Percentiles rank a stretch among this genome's conserved stretches.
Evolutionary conservation across 2,113 vertebrate genomes (phyloP).

Genomic region (Bubo blakistoni): DNA sequence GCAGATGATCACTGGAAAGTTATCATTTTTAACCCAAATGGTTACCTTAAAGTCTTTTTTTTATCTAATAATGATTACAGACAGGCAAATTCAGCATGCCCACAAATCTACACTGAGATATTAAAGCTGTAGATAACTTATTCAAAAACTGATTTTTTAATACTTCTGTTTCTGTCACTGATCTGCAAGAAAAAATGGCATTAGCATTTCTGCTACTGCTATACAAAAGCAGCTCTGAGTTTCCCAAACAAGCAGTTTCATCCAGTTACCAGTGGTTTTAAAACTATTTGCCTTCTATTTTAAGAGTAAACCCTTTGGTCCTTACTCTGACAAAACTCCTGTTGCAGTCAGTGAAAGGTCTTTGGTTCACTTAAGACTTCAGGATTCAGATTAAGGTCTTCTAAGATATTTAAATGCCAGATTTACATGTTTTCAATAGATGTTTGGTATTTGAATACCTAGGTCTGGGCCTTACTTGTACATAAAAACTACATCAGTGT

Average conservation of each 20-base stretch:
- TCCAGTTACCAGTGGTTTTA: not conserved
- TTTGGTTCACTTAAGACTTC: not conserved
- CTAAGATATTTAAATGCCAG: not conserved
- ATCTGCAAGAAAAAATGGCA: not conserved
- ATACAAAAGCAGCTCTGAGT: not conserved
- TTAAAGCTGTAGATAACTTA: not conserved
- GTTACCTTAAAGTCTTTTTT: conserved; percentile 42
- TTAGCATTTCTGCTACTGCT: not conserved
- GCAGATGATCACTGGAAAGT: conserved; percentile 58
- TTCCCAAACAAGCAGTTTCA: not conserved
- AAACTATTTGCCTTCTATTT: not conserved
- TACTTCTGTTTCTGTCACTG: not conserved
- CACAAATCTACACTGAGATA: conserved; percentile 2
- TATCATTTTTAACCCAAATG: conserved; percentile 55
- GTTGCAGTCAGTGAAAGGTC: not conserved
- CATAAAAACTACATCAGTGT: not conserved
- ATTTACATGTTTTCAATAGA: not conserved
- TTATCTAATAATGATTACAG: conserved; percentile 38
- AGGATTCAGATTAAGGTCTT: not conserved
- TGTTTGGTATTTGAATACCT: not conserved
- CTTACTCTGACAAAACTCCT: not conserved
- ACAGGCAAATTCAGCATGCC: conserved; percentile 41
- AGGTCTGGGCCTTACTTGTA: not conserved
- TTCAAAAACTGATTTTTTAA: not conserved
- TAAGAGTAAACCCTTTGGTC: not conserved